Conservation (phyloP, 2,888 invertebrate species). For the Macropis europaea region DNA sequence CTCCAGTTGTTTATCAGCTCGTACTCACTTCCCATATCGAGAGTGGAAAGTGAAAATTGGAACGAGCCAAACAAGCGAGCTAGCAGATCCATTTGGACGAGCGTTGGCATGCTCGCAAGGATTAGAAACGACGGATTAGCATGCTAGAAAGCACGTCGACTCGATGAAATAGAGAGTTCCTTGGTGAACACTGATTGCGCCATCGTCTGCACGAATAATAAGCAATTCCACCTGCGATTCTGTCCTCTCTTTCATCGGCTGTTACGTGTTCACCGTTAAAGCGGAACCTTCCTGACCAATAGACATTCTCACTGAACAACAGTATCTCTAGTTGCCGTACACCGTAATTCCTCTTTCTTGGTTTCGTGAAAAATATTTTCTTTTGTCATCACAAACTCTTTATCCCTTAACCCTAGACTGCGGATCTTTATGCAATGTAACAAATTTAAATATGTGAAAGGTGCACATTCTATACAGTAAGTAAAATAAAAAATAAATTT, state of each 20-base stretch:
- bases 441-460: too few species aligned
- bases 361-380: too few species aligned
- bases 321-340: too few species aligned
- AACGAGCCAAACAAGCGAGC: constrained; percentile 54
- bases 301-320: too few species aligned
- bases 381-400: too few species aligned
- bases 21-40: constrained; percentile 19
- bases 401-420: too few species aligned
- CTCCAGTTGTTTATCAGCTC: background rate
- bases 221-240: constrained; percentile 47
- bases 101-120: constrained; percentile 51
- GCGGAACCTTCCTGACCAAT: constrained; percentile 3
- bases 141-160: constrained; percentile 63
- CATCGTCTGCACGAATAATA: constrained; percentile 57
- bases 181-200: constrained; percentile 53
- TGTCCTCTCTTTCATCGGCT: constrained; percentile 18
- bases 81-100: constrained; percentile 57
- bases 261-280: constrained; percentile 14
- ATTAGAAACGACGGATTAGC: constrained; percentile 76
- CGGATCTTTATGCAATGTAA: too few species aligned
- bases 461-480: too few species aligned
- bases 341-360: too few species aligned
- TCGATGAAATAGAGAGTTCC: constrained; percentile 71
- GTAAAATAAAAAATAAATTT: too few species aligned
- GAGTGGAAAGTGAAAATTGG: constrained; percentile 77